Percentiles rank a stretch among this genome's conserved stretches.
These are phyloP conservation scores for Eulacestoma nigropectus DNA, from an alignment of 2,113 vertebrate species.

Conservation along the genomic window DNA sequence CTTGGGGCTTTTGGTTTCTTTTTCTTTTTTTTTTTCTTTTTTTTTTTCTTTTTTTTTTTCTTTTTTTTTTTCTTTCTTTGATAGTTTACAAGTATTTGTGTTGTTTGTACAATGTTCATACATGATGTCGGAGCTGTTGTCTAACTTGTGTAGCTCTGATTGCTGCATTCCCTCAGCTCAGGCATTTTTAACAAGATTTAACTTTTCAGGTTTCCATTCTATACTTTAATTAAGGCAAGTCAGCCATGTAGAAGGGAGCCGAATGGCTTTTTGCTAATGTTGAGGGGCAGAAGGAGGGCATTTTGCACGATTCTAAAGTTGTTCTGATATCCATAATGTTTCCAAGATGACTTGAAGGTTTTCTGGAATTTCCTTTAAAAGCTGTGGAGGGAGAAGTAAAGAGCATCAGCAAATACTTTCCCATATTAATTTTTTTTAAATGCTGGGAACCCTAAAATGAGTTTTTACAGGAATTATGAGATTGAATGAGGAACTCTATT, in stretches of 20 bases:
- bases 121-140: neutral
- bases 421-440: neutral
- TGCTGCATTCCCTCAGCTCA: neutral
- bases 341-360: neutral
- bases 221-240: neutral
- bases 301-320: neutral
- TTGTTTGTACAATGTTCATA: neutral
- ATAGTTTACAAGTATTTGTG: neutral
- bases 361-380: neutral
- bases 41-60: neutral
- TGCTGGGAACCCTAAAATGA: accelerated
- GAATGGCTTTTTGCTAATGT: neutral
- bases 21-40: too few relatives aligned
- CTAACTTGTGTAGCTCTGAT: neutral
- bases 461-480: neutral
- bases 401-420: neutral
- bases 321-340: neutral
- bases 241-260: neutral
- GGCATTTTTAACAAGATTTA: neutral
- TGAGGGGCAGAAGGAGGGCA: neutral
- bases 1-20: accelerated
- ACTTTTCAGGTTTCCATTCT: neutral
- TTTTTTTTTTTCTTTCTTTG: neutral
- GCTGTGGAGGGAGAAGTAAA: neutral
- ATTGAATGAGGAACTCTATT: neutral